phyloP scores from a whole-genome alignment of 2,797 vertebrate species.

The Fratercula arctica region DNA sequence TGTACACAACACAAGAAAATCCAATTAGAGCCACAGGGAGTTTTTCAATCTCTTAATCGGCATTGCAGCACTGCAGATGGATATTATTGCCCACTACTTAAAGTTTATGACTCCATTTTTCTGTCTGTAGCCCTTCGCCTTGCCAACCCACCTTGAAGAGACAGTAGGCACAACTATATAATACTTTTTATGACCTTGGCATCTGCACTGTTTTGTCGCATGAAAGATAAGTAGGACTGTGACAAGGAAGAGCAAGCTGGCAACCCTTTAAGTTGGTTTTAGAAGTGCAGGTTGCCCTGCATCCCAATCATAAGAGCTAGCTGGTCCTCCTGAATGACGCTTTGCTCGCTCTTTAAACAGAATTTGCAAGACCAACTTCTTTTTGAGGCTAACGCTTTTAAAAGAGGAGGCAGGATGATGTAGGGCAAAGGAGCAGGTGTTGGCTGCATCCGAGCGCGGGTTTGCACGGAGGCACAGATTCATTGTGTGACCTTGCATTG shows the following conservation, averaged over 20 bases:
- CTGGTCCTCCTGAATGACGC: not conserved
- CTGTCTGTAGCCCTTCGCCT: conserved; percentile 66
- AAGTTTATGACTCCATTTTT: conserved; percentile 75
- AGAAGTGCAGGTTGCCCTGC: not conserved
- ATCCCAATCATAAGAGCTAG: not conserved
- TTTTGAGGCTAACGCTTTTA: not conserved
- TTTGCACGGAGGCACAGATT: not conserved
- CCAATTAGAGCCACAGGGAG: conserved; percentile 74
- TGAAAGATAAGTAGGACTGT: conserved; percentile 38
- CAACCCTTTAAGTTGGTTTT: conserved; percentile 13
- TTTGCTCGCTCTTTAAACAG: not conserved
- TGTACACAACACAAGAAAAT: conserved; percentile 70
- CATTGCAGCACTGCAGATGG: conserved; percentile 70
- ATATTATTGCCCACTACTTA: conserved; percentile 76
- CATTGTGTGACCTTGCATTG: conserved; percentile 45
- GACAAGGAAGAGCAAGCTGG: not conserved
- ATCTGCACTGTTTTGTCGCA: conserved; percentile 50
- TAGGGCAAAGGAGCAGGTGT: not conserved
- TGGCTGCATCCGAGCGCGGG: not conserved
- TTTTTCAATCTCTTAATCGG: conserved; percentile 75
- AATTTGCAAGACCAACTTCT: not conserved
- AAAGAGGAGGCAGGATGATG: not conserved
- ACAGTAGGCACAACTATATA: conserved; percentile 55
- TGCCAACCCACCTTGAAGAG: conserved; percentile 73
- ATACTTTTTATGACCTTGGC: conserved; percentile 70